Evolutionary conservation across 2,888 invertebrate species (phyloP).

Genomic region (Caenorhabditis virilis): DNA sequence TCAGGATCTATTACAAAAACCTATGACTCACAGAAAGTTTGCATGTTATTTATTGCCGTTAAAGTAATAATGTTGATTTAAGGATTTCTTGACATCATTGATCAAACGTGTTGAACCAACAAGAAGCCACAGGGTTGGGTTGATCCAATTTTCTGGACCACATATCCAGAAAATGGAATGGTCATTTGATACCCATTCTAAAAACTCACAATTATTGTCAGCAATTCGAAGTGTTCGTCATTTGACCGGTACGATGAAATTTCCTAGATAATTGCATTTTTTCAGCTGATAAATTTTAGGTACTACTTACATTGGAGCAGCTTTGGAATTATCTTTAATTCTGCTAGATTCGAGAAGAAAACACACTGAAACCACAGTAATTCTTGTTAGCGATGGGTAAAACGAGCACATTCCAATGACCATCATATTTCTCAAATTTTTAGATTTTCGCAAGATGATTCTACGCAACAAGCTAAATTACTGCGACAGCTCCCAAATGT

Average conservation of each 20-base stretch:
- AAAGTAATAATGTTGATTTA: no score
- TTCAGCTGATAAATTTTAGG: conserved; percentile 39
- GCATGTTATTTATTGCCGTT: no score
- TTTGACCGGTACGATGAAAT: conserved; percentile 45
- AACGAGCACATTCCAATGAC: conserved; percentile 1
- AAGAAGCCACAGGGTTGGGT: conserved; percentile 56
- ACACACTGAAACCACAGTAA: conserved; percentile 57
- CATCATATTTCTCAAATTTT: not conserved
- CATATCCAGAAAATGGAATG: conserved; percentile 66
- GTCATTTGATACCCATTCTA: conserved; percentile 44
- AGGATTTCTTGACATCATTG: conserved; percentile 41
- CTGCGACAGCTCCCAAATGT: conserved; percentile 56
- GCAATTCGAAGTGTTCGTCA: conserved; percentile 56
- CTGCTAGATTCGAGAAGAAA: conserved; percentile 55
- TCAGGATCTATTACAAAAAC: conserved; percentile 62
- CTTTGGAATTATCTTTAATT: conserved; percentile 52
- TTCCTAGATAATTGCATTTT: not conserved
- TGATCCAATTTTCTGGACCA: conserved; percentile 66
- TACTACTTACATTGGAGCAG: conserved; percentile 67
- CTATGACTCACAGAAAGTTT: conserved; percentile 63
- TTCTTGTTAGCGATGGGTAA: conserved; percentile 64
- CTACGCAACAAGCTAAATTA: conserved; percentile 46
- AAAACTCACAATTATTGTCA: conserved; percentile 55
- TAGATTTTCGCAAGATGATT: conserved; percentile 59
- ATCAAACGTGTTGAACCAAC: conserved; percentile 46